phyloP scores from a whole-genome alignment of 2,113 vertebrate species.

The Pseudopipra pipra region DNA sequence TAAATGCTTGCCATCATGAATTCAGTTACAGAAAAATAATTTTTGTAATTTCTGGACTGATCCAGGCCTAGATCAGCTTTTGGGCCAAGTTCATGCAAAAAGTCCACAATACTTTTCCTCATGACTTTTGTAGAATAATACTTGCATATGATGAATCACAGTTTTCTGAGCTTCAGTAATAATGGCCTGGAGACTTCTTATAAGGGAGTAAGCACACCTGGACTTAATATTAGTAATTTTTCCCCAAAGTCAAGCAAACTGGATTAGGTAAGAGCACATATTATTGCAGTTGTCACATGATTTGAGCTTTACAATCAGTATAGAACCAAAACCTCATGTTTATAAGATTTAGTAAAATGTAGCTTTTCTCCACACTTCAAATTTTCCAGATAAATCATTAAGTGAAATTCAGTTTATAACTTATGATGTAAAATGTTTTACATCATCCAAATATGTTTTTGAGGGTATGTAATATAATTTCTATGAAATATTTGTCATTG shows the following conservation, averaged over 20 bases:
- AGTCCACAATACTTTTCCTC: background rate
- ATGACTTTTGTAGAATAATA: background rate
- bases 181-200: background rate
- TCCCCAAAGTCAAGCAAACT: background rate
- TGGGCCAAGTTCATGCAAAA: background rate
- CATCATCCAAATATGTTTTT: background rate
- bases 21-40: background rate
- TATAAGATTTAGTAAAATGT: background rate
- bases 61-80: background rate
- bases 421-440: background rate
- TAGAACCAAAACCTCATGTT: background rate
- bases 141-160: background rate
- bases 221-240: background rate
- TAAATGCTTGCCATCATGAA: background rate
- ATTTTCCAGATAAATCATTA: background rate
- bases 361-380: background rate
- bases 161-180: background rate
- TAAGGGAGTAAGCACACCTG: background rate
- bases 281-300: background rate
- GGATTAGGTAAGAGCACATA: background rate
- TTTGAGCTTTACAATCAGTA: background rate
- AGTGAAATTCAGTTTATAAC: background rate
- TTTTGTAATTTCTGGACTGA: no score
- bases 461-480: background rate
- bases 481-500: background rate